A percentile compares a stretch with the other conserved stretches of the same genome.
Conservation (phyloP, 2,113 vertebrate genomes). For the Aramus guarauna region DNA sequence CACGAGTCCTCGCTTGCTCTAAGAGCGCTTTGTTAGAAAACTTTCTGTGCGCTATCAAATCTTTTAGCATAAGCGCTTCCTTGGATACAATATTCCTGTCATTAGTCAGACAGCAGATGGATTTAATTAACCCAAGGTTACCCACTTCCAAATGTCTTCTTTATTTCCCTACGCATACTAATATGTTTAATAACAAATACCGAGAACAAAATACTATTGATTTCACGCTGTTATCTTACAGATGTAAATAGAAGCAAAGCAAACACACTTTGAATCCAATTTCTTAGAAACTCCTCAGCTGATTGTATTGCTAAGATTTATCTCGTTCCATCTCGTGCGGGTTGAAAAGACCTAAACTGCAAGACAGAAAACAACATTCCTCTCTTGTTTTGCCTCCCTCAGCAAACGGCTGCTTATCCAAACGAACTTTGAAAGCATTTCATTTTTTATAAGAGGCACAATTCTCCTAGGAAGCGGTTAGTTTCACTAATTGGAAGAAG, state of each 20-base stretch:
- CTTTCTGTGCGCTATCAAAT: background rate
- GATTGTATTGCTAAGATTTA: background rate
- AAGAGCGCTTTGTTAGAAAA: background rate
- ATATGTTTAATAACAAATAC: background rate
- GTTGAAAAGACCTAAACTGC: background rate
- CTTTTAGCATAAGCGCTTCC: background rate
- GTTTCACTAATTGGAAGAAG: background rate
- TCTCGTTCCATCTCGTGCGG: background rate
- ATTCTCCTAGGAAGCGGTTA: background rate
- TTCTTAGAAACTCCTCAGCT: background rate
- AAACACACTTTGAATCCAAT: background rate
- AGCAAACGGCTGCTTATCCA: background rate
- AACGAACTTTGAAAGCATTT: background rate
- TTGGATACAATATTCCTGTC: background rate
- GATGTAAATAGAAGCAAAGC: background rate
- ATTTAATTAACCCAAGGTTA: constrained; percentile 27
- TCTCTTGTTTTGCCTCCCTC: background rate
- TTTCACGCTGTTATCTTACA: background rate
- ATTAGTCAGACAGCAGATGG: constrained; percentile 40
- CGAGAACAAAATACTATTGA: background rate
- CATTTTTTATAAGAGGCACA: background rate
- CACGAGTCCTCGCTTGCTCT: background rate
- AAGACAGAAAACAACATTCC: background rate
- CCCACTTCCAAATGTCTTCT: background rate
- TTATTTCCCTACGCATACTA: background rate